phyloP scores from a whole-genome alignment of 2,797 vertebrate genomes.

The Phataginus tricuspis region DNA sequence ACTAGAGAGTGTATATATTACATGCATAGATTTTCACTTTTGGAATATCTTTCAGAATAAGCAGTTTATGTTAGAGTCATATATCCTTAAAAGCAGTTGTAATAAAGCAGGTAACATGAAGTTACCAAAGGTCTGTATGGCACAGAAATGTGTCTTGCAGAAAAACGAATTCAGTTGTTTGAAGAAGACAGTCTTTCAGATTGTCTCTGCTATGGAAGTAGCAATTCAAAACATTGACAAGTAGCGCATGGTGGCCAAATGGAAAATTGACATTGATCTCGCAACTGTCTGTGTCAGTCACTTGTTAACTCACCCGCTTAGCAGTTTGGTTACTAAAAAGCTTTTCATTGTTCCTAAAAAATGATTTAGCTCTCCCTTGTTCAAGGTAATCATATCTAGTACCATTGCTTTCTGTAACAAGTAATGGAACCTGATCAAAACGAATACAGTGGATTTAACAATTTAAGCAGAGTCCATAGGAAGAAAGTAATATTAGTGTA shows the following conservation, averaged over 20 bases:
- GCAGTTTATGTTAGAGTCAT: neutral
- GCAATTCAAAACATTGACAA: neutral
- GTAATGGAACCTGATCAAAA: neutral
- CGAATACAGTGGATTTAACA: neutral
- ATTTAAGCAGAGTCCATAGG: neutral
- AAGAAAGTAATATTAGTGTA: neutral
- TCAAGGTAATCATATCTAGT: neutral
- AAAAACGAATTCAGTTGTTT: conserved; percentile 32
- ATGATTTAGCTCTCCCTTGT: neutral
- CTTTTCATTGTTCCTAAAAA: neutral
- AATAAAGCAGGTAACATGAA: neutral
- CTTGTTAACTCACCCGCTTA: neutral
- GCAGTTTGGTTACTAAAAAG: neutral
- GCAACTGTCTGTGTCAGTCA: neutral
- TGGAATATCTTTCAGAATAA: neutral
- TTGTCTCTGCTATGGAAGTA: neutral
- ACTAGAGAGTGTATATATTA: conserved; percentile 4
- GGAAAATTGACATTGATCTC: neutral
- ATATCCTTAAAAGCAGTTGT: neutral
- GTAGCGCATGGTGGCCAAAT: neutral
- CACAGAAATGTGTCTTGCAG: neutral
- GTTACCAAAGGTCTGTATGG: neutral
- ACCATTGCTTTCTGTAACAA: neutral
- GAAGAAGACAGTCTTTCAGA: neutral
- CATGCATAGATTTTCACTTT: neutral